phyloP scores from a whole-genome alignment of 2,113 vertebrate species.

The Myotis lucifugus region DNA sequence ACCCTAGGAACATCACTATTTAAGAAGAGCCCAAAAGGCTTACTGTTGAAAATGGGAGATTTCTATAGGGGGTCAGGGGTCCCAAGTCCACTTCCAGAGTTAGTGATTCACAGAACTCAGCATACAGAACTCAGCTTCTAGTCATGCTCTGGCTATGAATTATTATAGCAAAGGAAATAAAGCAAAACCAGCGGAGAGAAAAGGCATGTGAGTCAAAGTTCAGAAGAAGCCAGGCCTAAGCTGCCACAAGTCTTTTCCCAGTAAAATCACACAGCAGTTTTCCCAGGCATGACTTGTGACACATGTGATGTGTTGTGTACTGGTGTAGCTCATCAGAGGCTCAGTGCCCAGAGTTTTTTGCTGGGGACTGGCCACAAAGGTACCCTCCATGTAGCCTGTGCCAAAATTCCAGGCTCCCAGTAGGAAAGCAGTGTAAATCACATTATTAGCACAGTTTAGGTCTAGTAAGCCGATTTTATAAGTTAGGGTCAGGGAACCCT shows the following conservation, averaged over 20 bases:
- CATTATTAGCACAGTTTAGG: neutral
- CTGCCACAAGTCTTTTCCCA: neutral
- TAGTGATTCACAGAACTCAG: neutral
- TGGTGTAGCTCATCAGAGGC: neutral
- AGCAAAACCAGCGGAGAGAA: neutral
- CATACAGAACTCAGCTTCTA: neutral
- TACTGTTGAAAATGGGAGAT: neutral
- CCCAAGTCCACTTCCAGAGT: neutral
- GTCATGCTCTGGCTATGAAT: neutral
- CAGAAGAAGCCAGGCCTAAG: neutral
- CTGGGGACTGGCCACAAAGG: neutral
- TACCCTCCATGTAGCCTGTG: neutral
- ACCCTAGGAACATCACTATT: neutral
- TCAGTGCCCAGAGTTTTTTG: neutral
- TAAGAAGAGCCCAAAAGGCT: neutral
- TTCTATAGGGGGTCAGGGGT: neutral
- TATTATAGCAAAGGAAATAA: neutral
- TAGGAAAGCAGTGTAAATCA: conserved; percentile 2
- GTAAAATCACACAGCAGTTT: neutral
- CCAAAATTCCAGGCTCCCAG: neutral
- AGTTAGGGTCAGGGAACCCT: neutral
- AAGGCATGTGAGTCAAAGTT: neutral
- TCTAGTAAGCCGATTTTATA: neutral
- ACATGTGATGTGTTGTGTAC: neutral
- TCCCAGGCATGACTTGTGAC: neutral